phyloP scores from a whole-genome alignment of 2,888 invertebrate genomes.

The Nipponacmea schrenckii region DNA sequence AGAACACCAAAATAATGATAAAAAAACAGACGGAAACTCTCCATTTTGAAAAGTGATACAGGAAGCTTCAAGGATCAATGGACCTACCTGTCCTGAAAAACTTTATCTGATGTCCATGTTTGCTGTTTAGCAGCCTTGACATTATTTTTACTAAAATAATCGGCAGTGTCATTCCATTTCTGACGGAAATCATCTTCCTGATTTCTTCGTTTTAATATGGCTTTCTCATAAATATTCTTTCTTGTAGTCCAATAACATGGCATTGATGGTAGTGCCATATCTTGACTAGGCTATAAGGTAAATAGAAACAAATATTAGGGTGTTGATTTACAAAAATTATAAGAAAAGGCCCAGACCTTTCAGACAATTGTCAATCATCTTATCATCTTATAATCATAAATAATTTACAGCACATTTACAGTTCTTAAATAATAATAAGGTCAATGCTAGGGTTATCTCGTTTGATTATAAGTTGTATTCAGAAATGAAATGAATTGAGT shows the following conservation, averaged over 20 bases:
- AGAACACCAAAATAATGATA: not conserved
- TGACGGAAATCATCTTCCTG: conserved; percentile 59
- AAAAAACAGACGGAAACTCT: too few species aligned
- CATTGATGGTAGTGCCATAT: conserved; percentile 64
- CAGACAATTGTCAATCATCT: too few species aligned
- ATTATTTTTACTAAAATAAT: conserved; percentile 61
- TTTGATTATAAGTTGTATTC: too few species aligned
- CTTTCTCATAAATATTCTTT: conserved; percentile 62
- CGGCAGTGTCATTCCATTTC: conserved; percentile 58
- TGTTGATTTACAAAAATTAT: too few species aligned
- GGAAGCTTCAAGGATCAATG: not conserved
- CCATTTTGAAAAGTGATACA: not conserved
- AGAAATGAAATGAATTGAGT: too few species aligned
- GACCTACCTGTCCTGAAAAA: conserved; percentile 56
- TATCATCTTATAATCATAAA: too few species aligned
- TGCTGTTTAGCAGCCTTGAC: conserved; percentile 59
- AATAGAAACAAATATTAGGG: not conserved
- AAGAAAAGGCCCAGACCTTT: too few species aligned
- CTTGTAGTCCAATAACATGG: conserved; percentile 59
- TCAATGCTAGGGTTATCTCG: too few species aligned
- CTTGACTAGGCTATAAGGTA: too few species aligned
- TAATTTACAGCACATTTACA: too few species aligned
- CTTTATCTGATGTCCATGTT: conserved; percentile 61
- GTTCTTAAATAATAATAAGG: too few species aligned
- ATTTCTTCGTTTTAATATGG: conserved; percentile 58